Evolutionary conservation across 1,140 invertebrate species (phyloP), one percentile per base, ranked within the genome.

Genomic region (Ceratina japonica): DNA sequence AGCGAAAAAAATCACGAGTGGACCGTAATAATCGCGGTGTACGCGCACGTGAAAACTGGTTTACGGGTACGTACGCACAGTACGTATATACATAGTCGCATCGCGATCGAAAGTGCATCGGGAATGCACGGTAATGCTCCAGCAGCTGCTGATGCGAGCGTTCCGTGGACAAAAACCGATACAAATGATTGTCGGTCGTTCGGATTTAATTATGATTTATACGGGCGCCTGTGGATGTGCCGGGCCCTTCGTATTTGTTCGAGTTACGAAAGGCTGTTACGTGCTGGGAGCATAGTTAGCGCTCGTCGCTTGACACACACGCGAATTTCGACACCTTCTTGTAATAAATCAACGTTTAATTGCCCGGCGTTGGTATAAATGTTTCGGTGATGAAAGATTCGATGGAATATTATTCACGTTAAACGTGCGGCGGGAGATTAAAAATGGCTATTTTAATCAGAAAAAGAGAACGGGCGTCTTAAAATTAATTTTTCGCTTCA

Each of bases 131-230:
- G 52, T 72, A 78, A 78, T 20, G 65, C 49, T 1, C 2, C 0
- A 2, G 54, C 75, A 78, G 75, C 75, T 78, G 75, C 75, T 37
- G 24, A n/a, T 13, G 3, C 12, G 16, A 5, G 13, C 12, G 31
- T 31, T 31, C 8, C 5, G 49, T 7, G 66, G 66, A 63, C 75
- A 78, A 78, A 78, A 78, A 78, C 20, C 59, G 68, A 78, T 77
- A 71, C 75, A 24, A 77, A 77, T 52, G 75, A 71, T 71, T 71
- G 75, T 77, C 58, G 66, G 69, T 71, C 75, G 51, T 72, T 37
- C 59, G 20, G 75, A 78, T 78, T 78, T 78, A 78, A 78, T 78
- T 78, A 78, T 78, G 75, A 78, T 78, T 78, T 78, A 78, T 72
- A 44, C 51, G 22, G 7, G 15, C 22, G 49, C 16, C 12, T 31